Base-by-base conservation (phyloP, 2,113 vertebrate species). In the Toxotes chatareus region DNA sequence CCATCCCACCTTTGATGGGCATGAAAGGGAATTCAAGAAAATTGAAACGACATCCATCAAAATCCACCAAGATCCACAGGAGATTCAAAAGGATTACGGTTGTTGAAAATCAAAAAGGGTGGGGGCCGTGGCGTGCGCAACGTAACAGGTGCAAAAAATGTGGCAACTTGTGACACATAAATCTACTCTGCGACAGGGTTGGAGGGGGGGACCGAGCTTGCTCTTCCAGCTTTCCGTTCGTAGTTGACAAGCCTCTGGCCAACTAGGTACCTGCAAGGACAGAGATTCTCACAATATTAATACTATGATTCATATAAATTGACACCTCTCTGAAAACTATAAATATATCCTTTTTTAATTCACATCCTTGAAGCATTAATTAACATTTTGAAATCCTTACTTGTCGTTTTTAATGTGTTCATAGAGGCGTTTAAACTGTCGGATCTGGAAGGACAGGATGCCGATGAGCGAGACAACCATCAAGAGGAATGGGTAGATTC, bases 391-490 rank as follows among this genome's bases (percentile, higher is more conserved):
- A 49, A 49, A 67, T 69, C 93, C 96, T 94, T 93, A 99, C 98
- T 99, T 99, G 95, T 99, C 98, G 23, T 99, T 99, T 94, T 99
- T 99, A 93, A 99, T 99, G 92, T 99, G 98, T 86, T 99, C 98
- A 86, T 99, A 99, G 94, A 99, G 98, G 90, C 98, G 98, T 96
- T 98, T 99, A 91, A 99, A 99, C 90, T 99, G 98, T 88, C 98
- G 97, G 80, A 99, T 96, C 94, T 99, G 98, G 93, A 99, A 99
- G 91, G 97, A 99, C 17, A 99, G 92, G 91, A 99, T 97, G 79
- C 96, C 98, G 89, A 99, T 96, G 85, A 99, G 95, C 16, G 98
- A 96, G 79, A 98, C 97, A 19, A 99, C 96, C 98, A 99, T 99
- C 86, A 99, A 91, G 66, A 99, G 95, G 88, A 99, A 98, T 5